These are phyloP conservation scores for Meda fulgida DNA, from an alignment of 2,797 vertebrate genomes.

Conservation along the genomic window DNA sequence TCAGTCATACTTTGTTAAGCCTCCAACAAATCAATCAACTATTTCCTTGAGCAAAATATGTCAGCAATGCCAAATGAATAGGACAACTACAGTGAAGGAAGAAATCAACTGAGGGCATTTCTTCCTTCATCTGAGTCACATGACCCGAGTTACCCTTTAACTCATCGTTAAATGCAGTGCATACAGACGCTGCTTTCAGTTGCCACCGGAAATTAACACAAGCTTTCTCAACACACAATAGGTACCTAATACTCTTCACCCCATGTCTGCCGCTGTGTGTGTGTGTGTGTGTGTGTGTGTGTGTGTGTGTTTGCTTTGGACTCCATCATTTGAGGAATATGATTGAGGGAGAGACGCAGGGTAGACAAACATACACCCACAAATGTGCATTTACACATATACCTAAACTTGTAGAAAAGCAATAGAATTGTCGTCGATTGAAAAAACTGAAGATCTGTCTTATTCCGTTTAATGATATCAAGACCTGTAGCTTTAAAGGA, in stretches of 20 bases:
- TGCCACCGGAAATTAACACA: conserved; percentile 62
- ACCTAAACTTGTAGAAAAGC: conserved; percentile 32
- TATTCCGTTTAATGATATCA: neutral
- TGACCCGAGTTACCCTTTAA: conserved; percentile 44
- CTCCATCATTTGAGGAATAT: conserved; percentile 41
- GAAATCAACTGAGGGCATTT: conserved; percentile 39
- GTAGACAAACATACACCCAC: conserved; percentile 56
- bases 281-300: conserved; percentile 51
- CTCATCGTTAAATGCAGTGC: conserved; percentile 43
- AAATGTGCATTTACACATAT: conserved; percentile 48
- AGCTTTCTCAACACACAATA: conserved; percentile 48
- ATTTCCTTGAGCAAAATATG: conserved; percentile 16
- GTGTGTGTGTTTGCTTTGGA: conserved; percentile 56
- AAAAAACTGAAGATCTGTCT: neutral
- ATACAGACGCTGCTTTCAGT: conserved; percentile 45
- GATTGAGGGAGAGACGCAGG: conserved; percentile 31
- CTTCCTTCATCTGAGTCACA: conserved; percentile 49
- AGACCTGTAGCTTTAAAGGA: conserved; percentile 9
- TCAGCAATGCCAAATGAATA: conserved; percentile 16
- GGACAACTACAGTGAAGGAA: neutral
- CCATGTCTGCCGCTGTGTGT: conserved; percentile 48
- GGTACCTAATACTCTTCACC: conserved; percentile 51
- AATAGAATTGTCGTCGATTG: neutral
- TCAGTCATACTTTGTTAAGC: conserved; percentile 28
- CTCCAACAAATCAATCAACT: conserved; percentile 36